These are phyloP conservation scores for Gymnopithys bicolor DNA, from an alignment of 2,797 vertebrate genomes.

Conservation along the genomic window DNA sequence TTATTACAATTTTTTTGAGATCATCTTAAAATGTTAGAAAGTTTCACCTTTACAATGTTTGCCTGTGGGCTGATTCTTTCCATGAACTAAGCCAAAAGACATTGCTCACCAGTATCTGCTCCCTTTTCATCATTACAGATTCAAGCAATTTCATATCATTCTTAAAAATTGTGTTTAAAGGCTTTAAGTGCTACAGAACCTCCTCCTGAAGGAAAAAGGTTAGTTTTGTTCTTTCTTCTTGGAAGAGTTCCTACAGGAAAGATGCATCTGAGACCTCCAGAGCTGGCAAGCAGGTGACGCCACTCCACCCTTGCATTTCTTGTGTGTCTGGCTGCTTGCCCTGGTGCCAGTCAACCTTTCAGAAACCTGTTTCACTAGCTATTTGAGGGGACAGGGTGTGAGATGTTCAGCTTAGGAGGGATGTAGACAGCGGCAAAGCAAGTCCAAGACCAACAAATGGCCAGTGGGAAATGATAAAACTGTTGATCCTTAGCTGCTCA, in stretches of 20 bases:
- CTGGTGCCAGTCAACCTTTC: neutral
- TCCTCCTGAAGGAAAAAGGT: neutral
- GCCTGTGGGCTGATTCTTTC: neutral
- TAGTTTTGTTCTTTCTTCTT: neutral
- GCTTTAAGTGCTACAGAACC: neutral
- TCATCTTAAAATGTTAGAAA: neutral
- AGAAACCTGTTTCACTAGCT: neutral
- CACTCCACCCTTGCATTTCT: rapidly evolving
- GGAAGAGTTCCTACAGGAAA: neutral
- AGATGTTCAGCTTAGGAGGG: neutral
- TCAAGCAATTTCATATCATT: neutral
- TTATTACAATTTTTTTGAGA: neutral
- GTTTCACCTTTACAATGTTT: neutral
- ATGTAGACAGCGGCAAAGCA: neutral
- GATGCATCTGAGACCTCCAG: neutral
- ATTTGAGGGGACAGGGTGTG: too few relatives aligned
- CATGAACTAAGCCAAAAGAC: neutral
- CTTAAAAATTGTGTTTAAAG: neutral
- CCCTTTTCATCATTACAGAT: rapidly evolving
- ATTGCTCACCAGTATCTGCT: neutral
- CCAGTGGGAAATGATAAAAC: neutral
- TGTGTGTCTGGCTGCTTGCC: rapidly evolving
- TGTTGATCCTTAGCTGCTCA: neutral
- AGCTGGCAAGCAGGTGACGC: neutral
- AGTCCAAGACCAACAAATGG: neutral